phyloP scores from a whole-genome alignment of 1,140 invertebrate species.

The Polypedilum vanderplanki region DNA sequence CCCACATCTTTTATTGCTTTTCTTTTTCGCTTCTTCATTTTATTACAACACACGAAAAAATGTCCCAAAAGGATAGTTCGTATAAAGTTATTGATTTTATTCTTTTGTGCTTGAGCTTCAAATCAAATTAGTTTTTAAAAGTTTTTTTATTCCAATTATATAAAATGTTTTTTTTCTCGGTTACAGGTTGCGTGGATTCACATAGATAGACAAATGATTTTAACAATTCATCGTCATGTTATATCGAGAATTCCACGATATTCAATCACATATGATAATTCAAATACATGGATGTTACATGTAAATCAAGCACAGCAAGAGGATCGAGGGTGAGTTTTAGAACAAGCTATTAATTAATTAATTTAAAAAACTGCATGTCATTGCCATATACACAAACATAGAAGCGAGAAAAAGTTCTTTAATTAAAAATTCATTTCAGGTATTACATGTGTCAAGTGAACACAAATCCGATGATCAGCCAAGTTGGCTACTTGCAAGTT shows the following conservation, averaged over 20 bases:
- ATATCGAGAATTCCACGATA: slow-evolving; percentile 80
- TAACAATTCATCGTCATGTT: slow-evolving; percentile 84
- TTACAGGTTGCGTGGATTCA: slow-evolving; percentile 89
- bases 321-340: slow-evolving; percentile 56
- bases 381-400: too few species aligned
- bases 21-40: slow-evolving; percentile 11
- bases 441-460: slow-evolving; percentile 93
- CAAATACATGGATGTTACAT: slow-evolving; percentile 84
- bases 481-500: slow-evolving; percentile 88
- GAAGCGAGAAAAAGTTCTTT: too few species aligned
- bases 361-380: too few species aligned
- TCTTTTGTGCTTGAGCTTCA: background rate
- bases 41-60: background rate
- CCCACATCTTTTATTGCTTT: slow-evolving; percentile 4
- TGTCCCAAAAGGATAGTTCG: background rate
- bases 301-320: slow-evolving; percentile 76
- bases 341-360: background rate
- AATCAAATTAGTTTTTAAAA: background rate
- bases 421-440: background rate
- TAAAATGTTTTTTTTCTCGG: too few species aligned
- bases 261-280: slow-evolving; percentile 82
- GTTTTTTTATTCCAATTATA: background rate
- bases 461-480: slow-evolving; percentile 92
- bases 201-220: slow-evolving; percentile 87
- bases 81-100: background rate